A percentile compares a stretch with the other conserved stretches of the same genome.
Evolutionary conservation across 2,797 vertebrate genomes (phyloP).

Genomic region (Onychomys leucogaster): DNA sequence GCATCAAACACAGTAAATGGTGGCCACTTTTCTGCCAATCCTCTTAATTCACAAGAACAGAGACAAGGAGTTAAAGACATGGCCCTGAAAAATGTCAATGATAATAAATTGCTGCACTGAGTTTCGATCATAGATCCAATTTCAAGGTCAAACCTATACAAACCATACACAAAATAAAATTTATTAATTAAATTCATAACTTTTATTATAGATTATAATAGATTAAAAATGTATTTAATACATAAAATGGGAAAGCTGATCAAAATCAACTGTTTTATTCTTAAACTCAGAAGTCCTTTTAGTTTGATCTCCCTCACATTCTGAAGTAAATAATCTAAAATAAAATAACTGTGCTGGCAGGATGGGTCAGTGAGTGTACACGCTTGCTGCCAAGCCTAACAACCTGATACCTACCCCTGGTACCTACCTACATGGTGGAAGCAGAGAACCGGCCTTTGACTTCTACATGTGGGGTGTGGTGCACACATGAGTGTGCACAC

Average conservation of each 20-base stretch:
- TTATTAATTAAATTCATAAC: not conserved
- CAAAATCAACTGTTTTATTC: constrained; percentile 17
- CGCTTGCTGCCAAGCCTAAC: not conserved
- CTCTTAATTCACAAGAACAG: constrained; percentile 11
- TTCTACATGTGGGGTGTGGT: not conserved
- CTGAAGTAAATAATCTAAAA: constrained; percentile 16
- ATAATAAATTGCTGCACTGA: constrained; percentile 11
- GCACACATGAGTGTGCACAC: not conserved
- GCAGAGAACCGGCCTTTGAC: not conserved
- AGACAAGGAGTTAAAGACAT: not conserved
- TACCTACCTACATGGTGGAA: not conserved
- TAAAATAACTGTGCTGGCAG: not conserved
- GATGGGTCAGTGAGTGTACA: not conserved
- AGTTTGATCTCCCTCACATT: constrained; percentile 24
- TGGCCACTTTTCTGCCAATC: not conserved
- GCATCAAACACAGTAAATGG: not conserved
- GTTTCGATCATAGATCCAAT: constrained; percentile 12
- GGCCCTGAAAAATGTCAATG: not conserved
- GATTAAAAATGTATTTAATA: not conserved
- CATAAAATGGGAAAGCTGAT: constrained; percentile 24
- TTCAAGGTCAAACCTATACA: constrained; percentile 29
- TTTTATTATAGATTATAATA: not conserved
- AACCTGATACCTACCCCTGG: not conserved
- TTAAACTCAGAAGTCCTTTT: constrained; percentile 38
- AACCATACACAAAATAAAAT: not conserved